Conservation (phyloP, 2,888 invertebrate species). For the Cosmia trapezina region DNA sequence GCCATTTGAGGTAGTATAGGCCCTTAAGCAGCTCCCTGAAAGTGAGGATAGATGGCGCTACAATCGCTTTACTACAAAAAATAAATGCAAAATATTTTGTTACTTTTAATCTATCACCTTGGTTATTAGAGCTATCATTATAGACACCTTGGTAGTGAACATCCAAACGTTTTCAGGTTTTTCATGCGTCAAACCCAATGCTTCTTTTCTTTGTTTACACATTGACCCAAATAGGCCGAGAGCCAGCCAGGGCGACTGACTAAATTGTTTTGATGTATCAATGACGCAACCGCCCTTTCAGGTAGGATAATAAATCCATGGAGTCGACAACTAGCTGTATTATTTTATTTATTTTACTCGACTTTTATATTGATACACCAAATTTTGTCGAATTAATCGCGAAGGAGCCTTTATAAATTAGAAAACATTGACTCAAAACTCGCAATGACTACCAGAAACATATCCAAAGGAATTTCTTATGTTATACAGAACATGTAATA, state of each 20-base stretch:
- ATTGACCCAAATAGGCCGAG: conserved; percentile 48
- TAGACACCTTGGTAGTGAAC: background rate
- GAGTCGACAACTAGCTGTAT: background rate
- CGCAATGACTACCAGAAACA: conserved; percentile 1
- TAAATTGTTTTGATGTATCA: conserved; percentile 51
- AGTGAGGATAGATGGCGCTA: conserved; percentile 26
- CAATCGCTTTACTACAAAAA: background rate
- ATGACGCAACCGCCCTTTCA: conserved; percentile 39
- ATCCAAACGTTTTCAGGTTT: background rate
- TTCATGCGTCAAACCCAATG: background rate
- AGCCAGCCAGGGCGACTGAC: conserved; percentile 23
- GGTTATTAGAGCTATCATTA: background rate
- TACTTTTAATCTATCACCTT: background rate
- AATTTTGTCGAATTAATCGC: background rate
- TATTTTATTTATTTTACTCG: too few relatives aligned
- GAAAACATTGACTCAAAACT: background rate
- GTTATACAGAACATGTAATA: conserved; percentile 44
- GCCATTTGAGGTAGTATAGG: too few relatives aligned
- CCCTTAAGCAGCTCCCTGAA: background rate
- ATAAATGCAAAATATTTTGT: too few relatives aligned
- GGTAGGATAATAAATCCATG: background rate
- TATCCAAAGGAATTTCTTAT: conserved; percentile 39
- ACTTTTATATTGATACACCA: too few relatives aligned
- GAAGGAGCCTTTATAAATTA: background rate
- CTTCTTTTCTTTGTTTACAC: conserved; percentile 50